Evolutionary conservation across 2,888 invertebrate species (phyloP).

Genomic region (Adelphocoris suturalis): DNA sequence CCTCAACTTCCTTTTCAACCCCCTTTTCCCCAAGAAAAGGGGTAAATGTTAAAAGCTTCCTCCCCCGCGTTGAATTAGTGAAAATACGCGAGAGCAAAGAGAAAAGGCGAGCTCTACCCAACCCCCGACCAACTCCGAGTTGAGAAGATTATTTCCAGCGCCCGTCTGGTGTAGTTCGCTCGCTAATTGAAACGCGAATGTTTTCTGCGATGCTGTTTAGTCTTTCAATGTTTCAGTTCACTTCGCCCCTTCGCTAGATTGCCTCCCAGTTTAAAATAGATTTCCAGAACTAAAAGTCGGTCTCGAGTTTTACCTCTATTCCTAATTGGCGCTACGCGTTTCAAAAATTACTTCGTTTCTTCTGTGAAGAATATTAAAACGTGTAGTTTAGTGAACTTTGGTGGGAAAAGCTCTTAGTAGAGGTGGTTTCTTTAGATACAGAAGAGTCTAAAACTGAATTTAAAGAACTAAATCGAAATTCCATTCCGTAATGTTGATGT

Average conservation of each 20-base stretch:
- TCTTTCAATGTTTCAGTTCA: slow-evolving; percentile 22
- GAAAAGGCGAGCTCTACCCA: neutral
- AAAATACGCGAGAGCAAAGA: slow-evolving; percentile 14
- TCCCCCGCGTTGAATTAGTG: slow-evolving; percentile 12
- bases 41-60: neutral
- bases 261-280: slow-evolving; percentile 25
- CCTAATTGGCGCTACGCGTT: neutral
- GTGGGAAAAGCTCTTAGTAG: too few species aligned
- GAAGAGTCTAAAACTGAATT: too few species aligned
- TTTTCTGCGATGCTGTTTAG: slow-evolving; percentile 11
- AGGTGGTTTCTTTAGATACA: too few species aligned
- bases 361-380: neutral
- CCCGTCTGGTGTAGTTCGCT: slow-evolving; percentile 38
- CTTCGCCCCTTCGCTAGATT: neutral
- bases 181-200: slow-evolving; percentile 36
- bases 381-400: too few species aligned
- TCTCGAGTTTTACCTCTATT: neutral
- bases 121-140: neutral
- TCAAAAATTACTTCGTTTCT: neutral
- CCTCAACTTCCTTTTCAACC: neutral
- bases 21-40: neutral
- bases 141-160: slow-evolving; percentile 36
- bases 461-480: too few species aligned
- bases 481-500: too few species aligned
- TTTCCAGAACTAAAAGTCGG: neutral